Evolutionary conservation across 2,797 vertebrate species (phyloP), one percentile per base, ranked within the genome.

Genomic region (Numenius phaeopus): DNA sequence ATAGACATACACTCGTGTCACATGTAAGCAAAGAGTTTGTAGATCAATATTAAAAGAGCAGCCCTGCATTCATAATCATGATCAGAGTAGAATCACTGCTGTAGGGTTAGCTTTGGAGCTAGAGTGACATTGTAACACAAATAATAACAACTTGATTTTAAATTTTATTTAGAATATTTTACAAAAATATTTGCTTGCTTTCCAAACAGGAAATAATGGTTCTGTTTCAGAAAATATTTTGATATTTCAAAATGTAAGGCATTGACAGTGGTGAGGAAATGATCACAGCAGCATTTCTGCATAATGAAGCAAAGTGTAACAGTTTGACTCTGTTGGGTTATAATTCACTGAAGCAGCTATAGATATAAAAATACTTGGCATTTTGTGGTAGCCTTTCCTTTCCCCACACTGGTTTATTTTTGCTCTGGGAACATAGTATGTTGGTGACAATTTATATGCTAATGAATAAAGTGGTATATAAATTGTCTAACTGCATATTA

Each of bases 391-490:
- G 82, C 44, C 81, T 81, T 92, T 67, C 69, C 78, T 66, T 78
- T 78, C 57, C 47, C 89, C 52, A 71, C 52, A 71, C 65, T 65
- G 62, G n/a, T 77, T 91, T 87, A 59, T 79, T 94, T 94, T 89
- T 92, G 61, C 57, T 82, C 70, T 92, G 89, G 81, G 91, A 94
- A 89, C 82, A 78, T 30, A 72, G 70, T 78, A 87, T 72, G 82
- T 88, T 90, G 76, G 54, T 86, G 40, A 55, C 80, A 90, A 80
- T 96, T 94, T 96, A 80, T 90, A 92, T 96, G 94, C 64, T 90
- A 96, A 90, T 92, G 67, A 80, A 78, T 69, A 83, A 96, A 94
- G 69, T 32, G 58, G 57, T 87, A 39, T 78, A 94, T 78, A 93
- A 95, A 90, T 92, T 78, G 61, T 89, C 14, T 84, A 84, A 90